Base-by-base conservation (phyloP, 1,140 invertebrate species). In the Campodea augens region DNA sequence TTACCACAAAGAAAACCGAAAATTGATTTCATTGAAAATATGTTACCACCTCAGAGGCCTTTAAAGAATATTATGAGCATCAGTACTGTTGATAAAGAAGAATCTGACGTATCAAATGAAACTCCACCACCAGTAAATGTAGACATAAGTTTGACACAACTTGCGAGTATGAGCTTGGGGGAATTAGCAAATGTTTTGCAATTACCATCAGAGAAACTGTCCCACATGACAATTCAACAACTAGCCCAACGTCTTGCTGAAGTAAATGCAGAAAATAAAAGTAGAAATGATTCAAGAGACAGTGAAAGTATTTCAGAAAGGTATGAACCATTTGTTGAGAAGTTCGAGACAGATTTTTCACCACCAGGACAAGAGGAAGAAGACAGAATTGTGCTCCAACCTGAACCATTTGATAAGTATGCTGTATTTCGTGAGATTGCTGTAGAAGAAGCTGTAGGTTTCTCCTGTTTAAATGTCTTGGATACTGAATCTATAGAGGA, bases 151-250 rank as follows among this genome's bases (percentile, higher is more conserved):
- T 62, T 87, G 29, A 80, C 72, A 53, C 81, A 89, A 58, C 64
- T 88, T 25, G 78, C 84, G 7, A 78, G 80, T 3, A 73, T 81
- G 53, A 79, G 80, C 48, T 70, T 87, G 49, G 75, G 77, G 49
- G 80, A 89, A 41, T 60, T 88, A 47, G 81, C 84, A 0, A 52
- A 57, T 20, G 80, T 78, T 55, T 61, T 89, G 18, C 73, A 75
- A 45, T 79, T 88, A 54, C 80, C 78, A 0, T 71, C 81, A 0
- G 68, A 68, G 29, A 72, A 81, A 49, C 61, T 89, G n/a, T 82
- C 81, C 23, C 79, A 75, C 46, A 77, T 87, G 73, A 88, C 83
- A 0, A 61, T 89, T 37, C 79, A 82, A 12, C 81, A 88, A 60
- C 67, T 88, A 20, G 86, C 83, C 0, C 73, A 76, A 45, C 58